Evolutionary conservation across 2,888 invertebrate genomes (phyloP).

Genomic region (Drosophila quinaria): DNA sequence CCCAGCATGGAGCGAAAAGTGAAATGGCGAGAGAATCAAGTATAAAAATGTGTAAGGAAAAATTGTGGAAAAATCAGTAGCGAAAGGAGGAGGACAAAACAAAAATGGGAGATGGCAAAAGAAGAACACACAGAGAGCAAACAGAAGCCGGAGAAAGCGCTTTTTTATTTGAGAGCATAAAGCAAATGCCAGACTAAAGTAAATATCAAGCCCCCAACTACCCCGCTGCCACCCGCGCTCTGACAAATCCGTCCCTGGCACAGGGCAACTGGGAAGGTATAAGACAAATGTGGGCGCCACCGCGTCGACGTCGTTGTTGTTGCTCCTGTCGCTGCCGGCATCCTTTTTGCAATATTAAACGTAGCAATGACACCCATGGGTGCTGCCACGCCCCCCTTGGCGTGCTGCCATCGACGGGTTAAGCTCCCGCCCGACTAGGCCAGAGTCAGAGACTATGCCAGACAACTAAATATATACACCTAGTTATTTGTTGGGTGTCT

Average conservation of each 20-base stretch:
- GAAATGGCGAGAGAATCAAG: constrained; percentile 57
- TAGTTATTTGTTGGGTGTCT: constrained; percentile 81
- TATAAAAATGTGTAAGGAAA: constrained; percentile 64
- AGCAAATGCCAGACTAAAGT: constrained; percentile 77
- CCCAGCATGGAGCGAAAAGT: constrained; percentile 59
- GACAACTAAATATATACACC: constrained; percentile 82
- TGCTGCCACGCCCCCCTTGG: constrained; percentile 59
- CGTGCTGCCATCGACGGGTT: constrained; percentile 68
- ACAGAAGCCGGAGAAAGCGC: constrained; percentile 50
- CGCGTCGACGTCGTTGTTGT: constrained; percentile 43
- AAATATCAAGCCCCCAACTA: constrained; percentile 55
- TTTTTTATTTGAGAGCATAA: constrained; percentile 68
- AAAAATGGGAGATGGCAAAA: background rate
- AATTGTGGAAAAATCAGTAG: constrained; percentile 51
- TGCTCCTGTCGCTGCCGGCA: constrained; percentile 67
- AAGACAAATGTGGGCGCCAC: constrained; percentile 81
- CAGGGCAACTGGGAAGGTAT: constrained; percentile 2
- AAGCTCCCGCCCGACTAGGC: constrained; percentile 41
- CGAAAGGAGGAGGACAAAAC: constrained; percentile 1
- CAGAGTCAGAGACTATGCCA: constrained; percentile 55
- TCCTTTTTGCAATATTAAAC: constrained; percentile 81
- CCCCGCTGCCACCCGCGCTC: background rate
- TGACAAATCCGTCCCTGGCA: constrained; percentile 16
- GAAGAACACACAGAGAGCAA: constrained; percentile 24
- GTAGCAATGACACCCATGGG: constrained; percentile 81